phyloP scores from a whole-genome alignment of 2,888 invertebrate genomes.

The Morpho helenor region DNA sequence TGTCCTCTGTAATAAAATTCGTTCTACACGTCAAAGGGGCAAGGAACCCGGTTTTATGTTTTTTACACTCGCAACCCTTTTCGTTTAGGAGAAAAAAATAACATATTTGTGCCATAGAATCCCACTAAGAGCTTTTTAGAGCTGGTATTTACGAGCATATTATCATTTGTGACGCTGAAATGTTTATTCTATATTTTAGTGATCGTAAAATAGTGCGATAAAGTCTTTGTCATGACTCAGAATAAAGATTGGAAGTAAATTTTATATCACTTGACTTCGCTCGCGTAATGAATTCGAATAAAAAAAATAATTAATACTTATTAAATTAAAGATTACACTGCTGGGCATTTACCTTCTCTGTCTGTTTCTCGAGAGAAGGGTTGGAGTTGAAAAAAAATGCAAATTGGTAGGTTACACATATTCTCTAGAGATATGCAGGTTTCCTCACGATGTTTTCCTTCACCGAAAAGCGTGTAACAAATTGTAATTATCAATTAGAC shows the following conservation, averaged over 20 bases:
- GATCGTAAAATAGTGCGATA: conserved; percentile 24
- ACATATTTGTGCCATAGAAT: conserved; percentile 50
- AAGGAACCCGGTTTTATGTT: conserved; percentile 54
- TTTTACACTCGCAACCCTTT: conserved; percentile 57
- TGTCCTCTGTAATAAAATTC: conserved; percentile 66
- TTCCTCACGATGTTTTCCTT: no score
- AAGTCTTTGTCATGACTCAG: conserved; percentile 22
- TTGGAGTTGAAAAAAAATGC: no score
- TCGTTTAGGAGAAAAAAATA: conserved; percentile 40
- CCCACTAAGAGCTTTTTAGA: conserved; percentile 51
- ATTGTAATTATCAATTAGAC: no score
- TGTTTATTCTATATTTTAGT: conserved; percentile 28
- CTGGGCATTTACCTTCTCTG: no score
- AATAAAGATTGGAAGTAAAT: conserved; percentile 9
- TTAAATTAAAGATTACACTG: no score
- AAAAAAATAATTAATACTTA: no score
- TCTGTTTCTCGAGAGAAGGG: no score
- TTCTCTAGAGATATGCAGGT: no score
- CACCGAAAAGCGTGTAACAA: no score
- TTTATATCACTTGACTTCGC: not conserved
- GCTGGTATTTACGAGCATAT: conserved; percentile 54
- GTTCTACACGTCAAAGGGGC: conserved; percentile 56
- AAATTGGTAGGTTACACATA: no score
- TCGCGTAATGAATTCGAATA: no score
- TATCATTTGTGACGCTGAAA: conserved; percentile 41